Evolutionary conservation across 2,888 invertebrate species (phyloP).

Genomic region (Heliconius charithonia): DNA sequence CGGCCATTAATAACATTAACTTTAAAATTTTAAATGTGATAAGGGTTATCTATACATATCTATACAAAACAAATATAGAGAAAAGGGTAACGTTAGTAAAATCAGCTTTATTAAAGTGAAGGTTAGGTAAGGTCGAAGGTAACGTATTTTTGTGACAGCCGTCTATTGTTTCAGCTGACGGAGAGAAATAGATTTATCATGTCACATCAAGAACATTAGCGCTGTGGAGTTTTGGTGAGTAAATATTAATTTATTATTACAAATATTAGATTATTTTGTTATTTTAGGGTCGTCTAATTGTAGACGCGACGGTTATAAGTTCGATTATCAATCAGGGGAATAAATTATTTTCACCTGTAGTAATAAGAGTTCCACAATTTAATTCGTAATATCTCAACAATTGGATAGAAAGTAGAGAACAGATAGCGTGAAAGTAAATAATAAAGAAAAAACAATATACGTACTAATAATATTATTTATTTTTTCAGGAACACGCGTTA

Average conservation of each 20-base stretch:
- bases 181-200: conserved; percentile 10
- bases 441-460: too few relatives aligned
- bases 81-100: neutral
- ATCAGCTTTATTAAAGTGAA: conserved; percentile 1
- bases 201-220: neutral
- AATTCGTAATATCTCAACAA: too few relatives aligned
- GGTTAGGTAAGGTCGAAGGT: conserved; percentile 6
- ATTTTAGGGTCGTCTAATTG: neutral
- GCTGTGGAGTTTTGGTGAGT: neutral
- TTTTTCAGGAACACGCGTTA: too few relatives aligned
- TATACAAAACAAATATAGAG: neutral
- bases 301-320: neutral
- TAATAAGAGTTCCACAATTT: too few relatives aligned
- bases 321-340: neutral
- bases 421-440: too few relatives aligned
- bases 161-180: conserved; percentile 11
- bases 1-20: neutral
- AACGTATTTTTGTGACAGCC: conserved; percentile 11
- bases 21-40: neutral
- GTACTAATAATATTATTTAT: too few relatives aligned
- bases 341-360: neutral
- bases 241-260: neutral
- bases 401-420: too few relatives aligned
- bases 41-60: neutral
- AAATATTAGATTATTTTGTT: neutral